These are phyloP conservation scores for Eumerus sabulonum DNA, from an alignment of 2,888 invertebrate species.

Conservation along the genomic window DNA sequence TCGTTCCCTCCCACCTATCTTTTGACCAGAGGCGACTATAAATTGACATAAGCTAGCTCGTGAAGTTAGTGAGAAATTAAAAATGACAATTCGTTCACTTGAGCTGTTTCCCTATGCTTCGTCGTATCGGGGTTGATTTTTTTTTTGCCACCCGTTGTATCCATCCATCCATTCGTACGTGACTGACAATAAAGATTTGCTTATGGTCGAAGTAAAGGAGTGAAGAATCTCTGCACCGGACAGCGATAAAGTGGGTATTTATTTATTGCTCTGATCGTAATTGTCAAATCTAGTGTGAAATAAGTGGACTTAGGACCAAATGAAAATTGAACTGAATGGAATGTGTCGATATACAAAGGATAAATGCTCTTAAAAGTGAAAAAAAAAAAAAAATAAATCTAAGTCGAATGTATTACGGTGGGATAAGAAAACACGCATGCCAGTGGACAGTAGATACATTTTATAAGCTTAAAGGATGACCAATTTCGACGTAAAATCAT, in stretches of 20 bases:
- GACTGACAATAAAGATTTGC: slow-evolving; percentile 59
- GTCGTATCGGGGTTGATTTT: slow-evolving; percentile 22
- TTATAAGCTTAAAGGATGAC: slow-evolving; percentile 54
- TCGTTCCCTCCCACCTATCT: too few relatives aligned
- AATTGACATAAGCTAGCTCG: slow-evolving; percentile 49
- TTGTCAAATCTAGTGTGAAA: slow-evolving; percentile 66
- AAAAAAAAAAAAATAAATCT: slow-evolving; percentile 41
- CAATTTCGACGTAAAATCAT: slow-evolving; percentile 55
- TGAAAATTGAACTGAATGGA: background rate
- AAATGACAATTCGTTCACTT: slow-evolving; percentile 61
- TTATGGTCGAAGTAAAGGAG: slow-evolving; percentile 30
- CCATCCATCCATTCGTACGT: slow-evolving; percentile 2
- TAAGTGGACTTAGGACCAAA: slow-evolving; percentile 51
- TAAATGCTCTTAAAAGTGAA: slow-evolving; percentile 36
- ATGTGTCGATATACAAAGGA: slow-evolving; percentile 32
- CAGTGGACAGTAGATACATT: slow-evolving; percentile 44
- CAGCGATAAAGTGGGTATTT: slow-evolving; percentile 20
- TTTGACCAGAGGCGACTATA: slow-evolving; percentile 41
- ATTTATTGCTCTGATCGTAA: slow-evolving; percentile 44
- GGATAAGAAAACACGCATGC: slow-evolving; percentile 16
- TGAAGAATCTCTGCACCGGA: slow-evolving; percentile 13
- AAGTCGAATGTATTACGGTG: slow-evolving; percentile 58
- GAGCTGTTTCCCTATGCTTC: slow-evolving; percentile 25
- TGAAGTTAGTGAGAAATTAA: slow-evolving; percentile 51
- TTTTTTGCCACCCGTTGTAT: slow-evolving; percentile 30